Evolutionary conservation across 2,888 invertebrate genomes (phyloP), one percentile per base, ranked within the genome.

Genomic region (Apamea anceps): DNA sequence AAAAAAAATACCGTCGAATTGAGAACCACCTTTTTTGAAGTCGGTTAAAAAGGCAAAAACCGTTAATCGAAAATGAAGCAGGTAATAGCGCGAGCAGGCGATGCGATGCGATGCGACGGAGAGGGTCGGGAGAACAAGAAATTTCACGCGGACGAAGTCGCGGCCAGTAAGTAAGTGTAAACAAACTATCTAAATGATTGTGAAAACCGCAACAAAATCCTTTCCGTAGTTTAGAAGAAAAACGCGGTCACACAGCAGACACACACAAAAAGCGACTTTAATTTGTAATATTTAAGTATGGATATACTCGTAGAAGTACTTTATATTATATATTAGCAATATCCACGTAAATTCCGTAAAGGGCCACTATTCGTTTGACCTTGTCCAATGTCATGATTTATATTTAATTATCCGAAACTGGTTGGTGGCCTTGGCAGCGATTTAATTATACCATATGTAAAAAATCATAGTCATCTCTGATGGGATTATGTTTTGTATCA

Each of bases 391-490:
- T 81, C 87, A 84, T 80, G 79, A 82, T 85, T 82, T 77, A 76
- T 80, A 81, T 72, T 77, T 82, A 80, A 86, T 88, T 77, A 81
- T 73, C 68, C 42, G 25, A 70, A 84, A 88, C 88, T 13, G 68
- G 88, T 88, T 37, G 2, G 62, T 68, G 85, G 73, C 88, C 88
- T 88, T 88, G 88, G 42, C n/a, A 79, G 62, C 62, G n/a, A 80
- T 72, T 88, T 75, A 87, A 80, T 88, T 80, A 80, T 68, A 65
- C 51, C 54, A 75, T n/a, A n/a, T 76, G 48, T 80, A 77, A 73
- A 77, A 76, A 77, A 83, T 72, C 79, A 71, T 85, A 63, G 77
- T 48, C 77, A 75, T 74, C 80, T 86, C 45, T 79, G 80, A 81
- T 75, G 80, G 65, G 66, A 79, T 63, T 65, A 75, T 57, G 72